Evolutionary conservation across 30 jellyfish, hydroid and myxozoan genomes (phyloP).

Genomic region (Euphysa ruthae): DNA sequence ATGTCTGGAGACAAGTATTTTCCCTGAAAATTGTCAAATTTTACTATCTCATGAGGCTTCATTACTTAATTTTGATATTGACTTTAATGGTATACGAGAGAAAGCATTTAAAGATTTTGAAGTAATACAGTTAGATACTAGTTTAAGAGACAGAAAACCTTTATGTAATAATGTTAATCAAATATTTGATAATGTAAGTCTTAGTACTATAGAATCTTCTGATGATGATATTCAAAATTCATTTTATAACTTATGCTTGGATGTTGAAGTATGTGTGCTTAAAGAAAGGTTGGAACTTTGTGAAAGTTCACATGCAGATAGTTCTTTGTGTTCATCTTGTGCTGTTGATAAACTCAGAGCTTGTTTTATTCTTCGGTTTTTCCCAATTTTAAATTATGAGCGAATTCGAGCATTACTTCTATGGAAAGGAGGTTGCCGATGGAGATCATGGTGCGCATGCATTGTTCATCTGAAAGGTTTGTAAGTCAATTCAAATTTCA

Average conservation of each 20-base stretch:
- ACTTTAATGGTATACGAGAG: conserved; percentile 31
- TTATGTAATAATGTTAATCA: background rate
- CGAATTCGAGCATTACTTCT: conserved; percentile 59
- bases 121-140: background rate
- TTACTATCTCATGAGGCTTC: conserved; percentile 30
- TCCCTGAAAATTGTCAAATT: conserved; percentile 56
- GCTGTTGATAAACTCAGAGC: conserved; percentile 75
- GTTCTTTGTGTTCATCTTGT: conserved; percentile 43
- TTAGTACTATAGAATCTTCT: background rate
- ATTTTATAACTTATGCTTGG: background rate
- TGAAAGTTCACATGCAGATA: background rate
- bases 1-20: conserved; percentile 64
- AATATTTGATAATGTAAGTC: background rate
- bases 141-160: background rate
- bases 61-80: conserved; percentile 17
- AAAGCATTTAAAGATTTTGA: conserved; percentile 25
- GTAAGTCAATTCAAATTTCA: background rate
- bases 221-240: too few relatives aligned
- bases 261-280: background rate
- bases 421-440: conserved; percentile 77
- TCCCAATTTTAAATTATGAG: conserved; percentile 51
- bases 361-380: conserved; percentile 61
- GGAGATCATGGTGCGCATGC: conserved; percentile 91
- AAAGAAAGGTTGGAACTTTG: conserved; percentile 1
- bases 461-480: conserved; percentile 64